Percentiles rank a stretch among this genome's conserved stretches.
Conservation (phyloP, 2,888 invertebrate genomes). For the Crematogaster levior region DNA sequence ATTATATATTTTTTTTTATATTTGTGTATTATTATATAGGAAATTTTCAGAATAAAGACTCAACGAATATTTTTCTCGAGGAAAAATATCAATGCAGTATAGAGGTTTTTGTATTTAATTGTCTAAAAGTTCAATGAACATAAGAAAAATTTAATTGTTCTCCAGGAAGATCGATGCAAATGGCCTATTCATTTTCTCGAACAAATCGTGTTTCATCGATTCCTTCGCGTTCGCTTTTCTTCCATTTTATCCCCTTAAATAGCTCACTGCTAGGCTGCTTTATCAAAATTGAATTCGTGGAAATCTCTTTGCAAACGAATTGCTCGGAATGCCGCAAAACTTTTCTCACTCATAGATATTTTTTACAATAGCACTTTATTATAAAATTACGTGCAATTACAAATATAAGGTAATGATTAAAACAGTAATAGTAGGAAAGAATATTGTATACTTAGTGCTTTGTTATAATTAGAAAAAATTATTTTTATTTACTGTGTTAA, state of each 20-base stretch:
- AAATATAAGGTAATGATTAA: not conserved
- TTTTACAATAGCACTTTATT: slow-evolving; percentile 14
- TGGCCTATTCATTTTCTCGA: slow-evolving; percentile 11
- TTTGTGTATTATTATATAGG: not conserved
- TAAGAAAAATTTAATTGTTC: slow-evolving; percentile 15
- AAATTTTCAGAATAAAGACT: slow-evolving; percentile 1
- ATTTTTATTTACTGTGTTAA: not conserved
- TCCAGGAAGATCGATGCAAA: slow-evolving; percentile 6
- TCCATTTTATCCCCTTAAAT: slow-evolving; percentile 33
- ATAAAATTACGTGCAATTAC: not conserved
- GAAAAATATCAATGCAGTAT: slow-evolving; percentile 4
- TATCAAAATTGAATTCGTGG: slow-evolving; percentile 20
- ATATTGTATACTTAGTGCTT: not conserved
- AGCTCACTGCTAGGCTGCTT: slow-evolving; percentile 8
- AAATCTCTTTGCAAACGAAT: slow-evolving; percentile 17
- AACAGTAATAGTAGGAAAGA: not conserved
- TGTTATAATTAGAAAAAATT: not conserved
- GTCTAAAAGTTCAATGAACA: slow-evolving; percentile 24
- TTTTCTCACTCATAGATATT: slow-evolving; percentile 1
- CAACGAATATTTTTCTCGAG: not conserved
- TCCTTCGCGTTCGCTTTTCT: slow-evolving; percentile 8
- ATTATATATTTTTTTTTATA: not conserved
- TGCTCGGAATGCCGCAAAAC: not conserved
- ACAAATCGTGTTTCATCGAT: slow-evolving; percentile 38
- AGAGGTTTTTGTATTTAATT: slow-evolving; percentile 13